These are phyloP conservation scores for Aurelia aurita DNA, from an alignment of 30 jellyfish, hydroid and myxozoan species.

Conservation along the genomic window DNA sequence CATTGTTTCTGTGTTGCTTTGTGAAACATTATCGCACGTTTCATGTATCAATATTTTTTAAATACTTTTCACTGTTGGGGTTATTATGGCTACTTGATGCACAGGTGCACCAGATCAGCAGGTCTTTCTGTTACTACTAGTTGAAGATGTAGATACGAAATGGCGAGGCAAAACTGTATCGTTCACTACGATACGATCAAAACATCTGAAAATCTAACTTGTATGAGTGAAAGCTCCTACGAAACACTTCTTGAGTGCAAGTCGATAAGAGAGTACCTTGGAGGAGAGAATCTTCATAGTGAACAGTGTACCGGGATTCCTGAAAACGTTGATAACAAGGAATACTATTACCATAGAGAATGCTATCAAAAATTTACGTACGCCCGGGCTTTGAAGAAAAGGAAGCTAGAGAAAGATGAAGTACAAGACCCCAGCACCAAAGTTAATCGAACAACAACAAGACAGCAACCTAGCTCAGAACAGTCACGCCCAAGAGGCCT, in stretches of 20 bases:
- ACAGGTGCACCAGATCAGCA: not conserved
- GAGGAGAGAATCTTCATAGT: conserved; percentile 53
- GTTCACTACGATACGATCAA: conserved; percentile 33
- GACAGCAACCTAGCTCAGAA: conserved; percentile 14
- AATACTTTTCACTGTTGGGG: too few relatives aligned
- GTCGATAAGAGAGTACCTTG: conserved; percentile 43
- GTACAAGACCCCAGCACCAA: not conserved
- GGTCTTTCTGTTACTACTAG: too few relatives aligned
- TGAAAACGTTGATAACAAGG: conserved; percentile 11
- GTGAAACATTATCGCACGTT: too few relatives aligned
- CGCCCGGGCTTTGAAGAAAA: conserved; percentile 29
- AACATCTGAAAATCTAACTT: conserved; percentile 40
- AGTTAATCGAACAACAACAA: conserved; percentile 20
- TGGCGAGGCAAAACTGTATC: conserved; percentile 9
- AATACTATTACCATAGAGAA: conserved; percentile 20
- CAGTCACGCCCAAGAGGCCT: conserved; percentile 39
- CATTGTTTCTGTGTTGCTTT: too few relatives aligned
- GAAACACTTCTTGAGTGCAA: conserved; percentile 51
- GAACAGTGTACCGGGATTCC: conserved; percentile 66
- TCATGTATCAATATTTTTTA: too few relatives aligned
- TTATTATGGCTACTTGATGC: too few relatives aligned
- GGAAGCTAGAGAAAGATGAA: conserved; percentile 26
- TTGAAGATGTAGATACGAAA: too few relatives aligned
- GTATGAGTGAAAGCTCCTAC: conserved; percentile 17
- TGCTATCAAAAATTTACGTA: conserved; percentile 49